Conservation (phyloP, 2,888 invertebrate genomes). For the Phlogophora meticulosa region DNA sequence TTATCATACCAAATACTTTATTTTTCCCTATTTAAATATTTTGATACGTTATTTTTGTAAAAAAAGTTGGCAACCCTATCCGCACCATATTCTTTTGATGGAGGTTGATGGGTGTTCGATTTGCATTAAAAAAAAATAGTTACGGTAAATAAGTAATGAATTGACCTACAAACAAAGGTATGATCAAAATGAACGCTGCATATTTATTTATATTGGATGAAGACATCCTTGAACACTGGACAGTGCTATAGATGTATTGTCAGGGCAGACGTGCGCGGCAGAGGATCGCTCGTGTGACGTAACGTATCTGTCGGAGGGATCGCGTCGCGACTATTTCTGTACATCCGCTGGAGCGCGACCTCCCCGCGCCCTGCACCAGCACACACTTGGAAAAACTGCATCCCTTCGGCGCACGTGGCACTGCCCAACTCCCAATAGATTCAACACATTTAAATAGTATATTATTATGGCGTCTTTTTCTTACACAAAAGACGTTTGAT, state of each 20-base stretch:
- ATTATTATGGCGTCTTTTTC: not conserved
- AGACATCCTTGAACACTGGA: not conserved
- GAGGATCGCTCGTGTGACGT: not conserved
- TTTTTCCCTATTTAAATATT: no score
- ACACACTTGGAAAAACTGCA: constrained; percentile 32
- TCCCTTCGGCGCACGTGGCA: constrained; percentile 7
- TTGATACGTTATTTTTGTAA: no score
- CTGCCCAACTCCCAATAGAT: not conserved
- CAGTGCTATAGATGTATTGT: not conserved
- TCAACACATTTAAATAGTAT: not conserved
- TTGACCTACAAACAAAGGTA: no score
- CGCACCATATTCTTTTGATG: no score
- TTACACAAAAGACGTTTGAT: not conserved
- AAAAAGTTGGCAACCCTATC: no score
- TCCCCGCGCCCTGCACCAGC: constrained; percentile 3
- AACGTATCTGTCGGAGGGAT: not conserved
- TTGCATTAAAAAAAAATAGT: no score
- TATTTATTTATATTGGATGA: not conserved
- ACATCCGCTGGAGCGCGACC: constrained; percentile 57
- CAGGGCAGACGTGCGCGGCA: not conserved
- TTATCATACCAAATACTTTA: no score
- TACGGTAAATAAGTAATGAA: no score
- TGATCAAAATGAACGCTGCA: no score
- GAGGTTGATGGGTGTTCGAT: no score
- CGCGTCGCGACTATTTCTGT: constrained; percentile 62